phyloP scores from a whole-genome alignment of 2,113 vertebrate species.

The Archilochus colubris region DNA sequence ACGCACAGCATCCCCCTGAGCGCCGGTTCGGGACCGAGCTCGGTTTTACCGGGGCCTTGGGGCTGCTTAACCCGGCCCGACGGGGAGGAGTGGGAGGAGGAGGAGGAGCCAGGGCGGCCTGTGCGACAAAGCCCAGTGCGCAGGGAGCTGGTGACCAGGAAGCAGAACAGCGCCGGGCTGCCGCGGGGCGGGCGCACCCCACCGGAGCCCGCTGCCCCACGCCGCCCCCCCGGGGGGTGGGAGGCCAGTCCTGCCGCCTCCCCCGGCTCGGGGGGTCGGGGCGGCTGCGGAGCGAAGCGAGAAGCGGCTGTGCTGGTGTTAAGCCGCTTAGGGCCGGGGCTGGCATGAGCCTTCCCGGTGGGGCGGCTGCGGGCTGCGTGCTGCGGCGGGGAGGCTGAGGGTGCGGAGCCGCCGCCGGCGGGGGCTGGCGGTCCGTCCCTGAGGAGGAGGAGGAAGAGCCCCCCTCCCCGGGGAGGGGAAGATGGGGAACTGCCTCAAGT shows the following conservation, averaged over 20 bases:
- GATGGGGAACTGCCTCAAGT: slow-evolving; percentile 97
- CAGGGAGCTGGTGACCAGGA: slow-evolving; percentile 62
- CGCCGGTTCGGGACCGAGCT: background rate
- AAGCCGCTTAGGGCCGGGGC: slow-evolving; percentile 32
- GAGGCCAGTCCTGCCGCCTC: slow-evolving; percentile 45
- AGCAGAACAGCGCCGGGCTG: slow-evolving; percentile 27
- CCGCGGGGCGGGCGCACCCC: slow-evolving; percentile 40
- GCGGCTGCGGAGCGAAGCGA: background rate
- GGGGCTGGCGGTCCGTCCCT: background rate
- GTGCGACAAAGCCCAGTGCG: slow-evolving; percentile 60
- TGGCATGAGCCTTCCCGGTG: slow-evolving; percentile 53
- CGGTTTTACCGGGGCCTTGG: background rate
- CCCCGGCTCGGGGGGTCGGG: background rate
- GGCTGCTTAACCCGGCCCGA: background rate
- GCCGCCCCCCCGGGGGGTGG: slow-evolving; percentile 34
- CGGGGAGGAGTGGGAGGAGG: background rate
- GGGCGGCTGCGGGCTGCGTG: slow-evolving; percentile 33
- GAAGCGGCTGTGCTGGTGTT: background rate
- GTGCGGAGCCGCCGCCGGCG: background rate
- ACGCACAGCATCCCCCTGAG: background rate
- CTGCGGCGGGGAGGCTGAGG: slow-evolving; percentile 20
- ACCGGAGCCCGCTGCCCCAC: slow-evolving; percentile 11
- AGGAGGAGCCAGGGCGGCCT: slow-evolving; percentile 38
- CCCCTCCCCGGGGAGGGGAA: slow-evolving; percentile 58
- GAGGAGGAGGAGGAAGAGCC: slow-evolving; percentile 14